Evolutionary conservation across 2,797 vertebrate species (phyloP), one percentile per base, ranked within the genome.

Genomic region (Liasis olivaceus): DNA sequence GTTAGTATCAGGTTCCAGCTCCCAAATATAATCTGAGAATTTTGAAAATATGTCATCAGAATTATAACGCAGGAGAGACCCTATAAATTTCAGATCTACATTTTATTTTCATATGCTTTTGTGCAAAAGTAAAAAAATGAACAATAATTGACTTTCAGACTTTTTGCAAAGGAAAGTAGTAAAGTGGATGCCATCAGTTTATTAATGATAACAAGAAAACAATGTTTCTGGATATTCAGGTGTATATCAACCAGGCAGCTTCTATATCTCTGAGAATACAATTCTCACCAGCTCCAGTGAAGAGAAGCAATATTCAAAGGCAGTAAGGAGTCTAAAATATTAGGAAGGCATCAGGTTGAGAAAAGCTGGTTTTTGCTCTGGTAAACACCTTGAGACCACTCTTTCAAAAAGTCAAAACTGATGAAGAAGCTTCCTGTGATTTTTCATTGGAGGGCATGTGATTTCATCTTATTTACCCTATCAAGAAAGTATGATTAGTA

Each of bases 401-500:
- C 93, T 90, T n/a, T 36, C 84, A 4, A 22, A 88, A 26, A 89
- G 85, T 95, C 96, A 94, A 58, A 92, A 94, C 66, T 2, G 69
- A 94, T 81, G 95, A 95, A 95, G 96, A 91, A 93, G 95, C 96
- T 97, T 98, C 98, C 97, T 97, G 96, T 72, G 42, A 96, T 97
- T 97, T 96, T 96, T 87, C 85, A 63, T 0, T 63, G 84, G 87
- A 92, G 47, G 66, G 64, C 60, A 86, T 92, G 93, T 94, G 86
- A 93, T 97, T 96, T 96, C 95, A 97, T 96, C 93, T 26, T 72
- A 11, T 36, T 93, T 92, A 95, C 15, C 0, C 92, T 96, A 96
- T 96, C 95, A n/a, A 91, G 88, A 0, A 4, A 89, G 87, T 47
- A 4, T 59, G 58, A 89, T 91, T 26, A 2, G 59, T 26, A 60